phyloP scores from a whole-genome alignment of 2,113 vertebrate species.

The Scalopus aquaticus region DNA sequence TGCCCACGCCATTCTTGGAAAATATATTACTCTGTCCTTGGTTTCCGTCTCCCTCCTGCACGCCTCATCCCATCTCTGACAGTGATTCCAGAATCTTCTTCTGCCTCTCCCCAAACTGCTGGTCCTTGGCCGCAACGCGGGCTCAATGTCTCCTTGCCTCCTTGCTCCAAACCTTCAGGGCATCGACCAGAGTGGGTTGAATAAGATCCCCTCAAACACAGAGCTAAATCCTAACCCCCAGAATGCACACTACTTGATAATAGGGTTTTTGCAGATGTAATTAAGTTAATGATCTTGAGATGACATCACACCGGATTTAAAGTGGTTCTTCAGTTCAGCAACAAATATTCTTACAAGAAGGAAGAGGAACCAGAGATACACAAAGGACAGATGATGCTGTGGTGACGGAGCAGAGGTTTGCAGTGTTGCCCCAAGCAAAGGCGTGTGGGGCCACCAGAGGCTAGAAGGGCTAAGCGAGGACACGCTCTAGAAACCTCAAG shows the following conservation, averaged over 20 bases:
- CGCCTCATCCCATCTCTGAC: not conserved
- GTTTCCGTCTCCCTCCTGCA: not conserved
- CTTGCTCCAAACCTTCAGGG: not conserved
- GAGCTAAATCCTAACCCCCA: not conserved
- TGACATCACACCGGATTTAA: not conserved
- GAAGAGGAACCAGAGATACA: not conserved
- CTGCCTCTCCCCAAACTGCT: not conserved
- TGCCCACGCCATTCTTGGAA: rapidly evolving
- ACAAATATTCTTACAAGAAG: not conserved
- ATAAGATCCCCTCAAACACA: not conserved
- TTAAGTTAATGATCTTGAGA: not conserved
- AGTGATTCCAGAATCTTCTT: not conserved
- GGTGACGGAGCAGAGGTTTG: not conserved
- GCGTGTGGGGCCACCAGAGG: not conserved
- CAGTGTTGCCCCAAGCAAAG: not conserved
- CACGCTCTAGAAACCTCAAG: not conserved
- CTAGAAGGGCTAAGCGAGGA: not conserved
- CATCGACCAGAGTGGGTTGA: not conserved
- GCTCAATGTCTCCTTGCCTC: not conserved
- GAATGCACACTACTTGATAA: not conserved
- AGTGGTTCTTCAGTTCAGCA: not conserved
- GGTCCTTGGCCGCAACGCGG: not conserved
- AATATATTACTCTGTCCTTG: too few species aligned
- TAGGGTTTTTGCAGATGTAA: not conserved
- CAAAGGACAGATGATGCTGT: rapidly evolving